Conservation (phyloP, 2,113 vertebrate species). For the Larimichthys crocea region DNA sequence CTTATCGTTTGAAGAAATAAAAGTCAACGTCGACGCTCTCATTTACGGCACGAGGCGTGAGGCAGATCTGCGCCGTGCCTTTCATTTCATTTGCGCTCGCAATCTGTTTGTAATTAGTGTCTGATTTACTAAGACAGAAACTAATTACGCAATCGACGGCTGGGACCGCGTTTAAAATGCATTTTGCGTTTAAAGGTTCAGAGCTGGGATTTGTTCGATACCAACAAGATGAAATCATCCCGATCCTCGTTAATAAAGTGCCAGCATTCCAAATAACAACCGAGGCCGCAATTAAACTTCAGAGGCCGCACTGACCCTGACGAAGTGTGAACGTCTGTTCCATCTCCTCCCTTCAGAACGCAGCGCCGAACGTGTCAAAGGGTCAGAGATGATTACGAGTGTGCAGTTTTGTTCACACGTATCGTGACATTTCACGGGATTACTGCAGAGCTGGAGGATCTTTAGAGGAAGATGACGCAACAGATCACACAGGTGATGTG, state of each 20-base stretch:
- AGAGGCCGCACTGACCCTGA: constrained; percentile 35
- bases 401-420: neutral
- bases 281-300: constrained; percentile 38
- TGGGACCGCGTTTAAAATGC: constrained; percentile 13
- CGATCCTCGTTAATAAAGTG: constrained; percentile 17
- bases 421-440: constrained; percentile 6
- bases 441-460: neutral
- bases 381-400: constrained; percentile 45
- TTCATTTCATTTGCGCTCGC: constrained; percentile 41
- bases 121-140: constrained; percentile 31
- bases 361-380: constrained; percentile 14
- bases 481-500: neutral
- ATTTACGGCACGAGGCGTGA: neutral
- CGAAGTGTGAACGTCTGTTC: neutral
- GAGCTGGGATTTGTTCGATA: constrained; percentile 24
- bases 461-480: neutral
- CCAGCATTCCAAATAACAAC: neutral
- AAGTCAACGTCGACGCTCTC: neutral
- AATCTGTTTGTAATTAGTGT: constrained; percentile 49
- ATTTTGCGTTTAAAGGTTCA: constrained; percentile 31
- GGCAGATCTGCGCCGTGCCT: neutral
- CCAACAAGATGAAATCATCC: constrained; percentile 1
- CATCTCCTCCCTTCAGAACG: constrained; percentile 29
- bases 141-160: constrained; percentile 37
- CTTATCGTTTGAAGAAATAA: neutral